Base-by-base conservation (phyloP, 1,140 invertebrate species). In the Trichogramma pretiosum region DNA sequence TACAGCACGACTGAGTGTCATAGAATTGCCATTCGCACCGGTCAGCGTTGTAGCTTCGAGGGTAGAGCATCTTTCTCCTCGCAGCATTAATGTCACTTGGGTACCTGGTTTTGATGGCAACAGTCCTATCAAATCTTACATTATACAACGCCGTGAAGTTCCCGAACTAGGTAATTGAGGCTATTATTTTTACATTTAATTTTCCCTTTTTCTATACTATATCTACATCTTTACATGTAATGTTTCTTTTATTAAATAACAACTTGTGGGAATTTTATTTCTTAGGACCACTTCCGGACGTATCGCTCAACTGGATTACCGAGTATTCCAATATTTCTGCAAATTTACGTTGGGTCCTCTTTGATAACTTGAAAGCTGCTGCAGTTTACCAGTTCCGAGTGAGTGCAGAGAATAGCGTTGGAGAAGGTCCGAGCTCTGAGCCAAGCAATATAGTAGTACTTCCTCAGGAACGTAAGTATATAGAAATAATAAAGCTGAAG, bases 71-170 rank as follows among this genome's bases (percentile, higher is more conserved):
- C 81, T 62, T 63, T 77, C 52, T 56, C 75, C 19, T 57, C 75
- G 36, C 16, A 64, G 81, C 11, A 89, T 98, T 26, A 93, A 95
- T 65, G 80, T 99, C 1, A 84, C 82, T 11, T 99, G 95, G 95
- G 85, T 86, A 8, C 85, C 90, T 0, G 89, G 89, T 10, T 99
- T 97, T 70, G 89, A 99, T 74, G 96, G 96, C 32, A 97, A 98
- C 64, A 94, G 90, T 64, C 89, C 90, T 2, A 89, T 96, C 37
- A 79, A 87, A 46, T 92, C 94, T 62, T 98, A 87, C 67, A 91
- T 95, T 51, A 78, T 99, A 19, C 90, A 98, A 65, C 87, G 85
- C 65, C 77, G 90, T 54, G 85, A 90, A 59, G 86, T 93, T 21
- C 86, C 85, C 11, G 85, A 89, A 67, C 75, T 87, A 48, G 85